Base-by-base conservation (phyloP, 2,797 vertebrate genomes). In the Spea hammondii region DNA sequence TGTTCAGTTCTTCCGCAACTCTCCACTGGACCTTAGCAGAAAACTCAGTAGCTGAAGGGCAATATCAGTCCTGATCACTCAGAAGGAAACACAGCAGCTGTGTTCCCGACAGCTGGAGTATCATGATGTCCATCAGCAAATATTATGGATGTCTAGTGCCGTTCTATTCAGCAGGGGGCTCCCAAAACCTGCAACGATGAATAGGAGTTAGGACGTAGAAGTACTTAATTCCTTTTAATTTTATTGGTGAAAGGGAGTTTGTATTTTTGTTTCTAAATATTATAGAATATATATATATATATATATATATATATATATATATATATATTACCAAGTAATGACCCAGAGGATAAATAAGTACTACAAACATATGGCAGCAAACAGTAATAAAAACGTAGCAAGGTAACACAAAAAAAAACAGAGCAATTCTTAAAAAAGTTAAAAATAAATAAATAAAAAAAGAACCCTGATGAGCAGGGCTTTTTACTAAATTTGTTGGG, bases 31-130 rank as follows among this genome's bases (percentile, higher is more conserved):
- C 93, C 92, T 92, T 91, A 91, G 91, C 90, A 88, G 89, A 87
- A 84, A 92, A 84, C 88, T 86, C 65, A 83, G 83, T 88, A 88
- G 92, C 94, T 91, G 85, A 87, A 81, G 92, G 93, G 92, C 87
- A 88, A 90, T 88, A 78, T 84, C 87, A 89, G 85, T 87, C 86
- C 89, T 91, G 91, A 90, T 94, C 92, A 93, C 89, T 95, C 92
- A 91, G 91, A 92, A 89, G 92, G 92, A 96, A 95, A 94, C 84
- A 79, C 84, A 94, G 92, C 94, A 98, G 93, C 94, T 97, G 94
- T 94, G 94, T 72, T 92, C 85, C 84, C 95, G 94, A 95, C 95
- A 95, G 93, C 93, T 94, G 93, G 91, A 94, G 89, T 84, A 90
- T 85, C 89, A 89, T 92, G 90, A 92, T 80, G 89, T 93, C 91